Base-by-base conservation (phyloP, 2,888 invertebrate species). In the Trichopria drosophilae region DNA sequence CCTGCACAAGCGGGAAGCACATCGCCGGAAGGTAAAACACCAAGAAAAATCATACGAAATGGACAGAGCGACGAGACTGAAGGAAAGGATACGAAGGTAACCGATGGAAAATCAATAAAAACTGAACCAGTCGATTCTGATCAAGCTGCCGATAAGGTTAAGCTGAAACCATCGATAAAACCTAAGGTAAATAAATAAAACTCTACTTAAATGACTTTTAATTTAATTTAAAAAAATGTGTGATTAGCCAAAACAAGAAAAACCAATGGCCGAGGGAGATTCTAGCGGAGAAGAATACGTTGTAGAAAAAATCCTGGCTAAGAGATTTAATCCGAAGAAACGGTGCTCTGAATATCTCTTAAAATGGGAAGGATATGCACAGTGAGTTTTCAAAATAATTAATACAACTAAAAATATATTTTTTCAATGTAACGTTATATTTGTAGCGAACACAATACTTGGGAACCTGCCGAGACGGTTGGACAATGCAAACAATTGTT, bases 281-380 rank as follows among this genome's bases (percentile, higher is more conserved):
- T 57, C 64, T 2, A 70, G 68, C 12, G 69, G 82, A 9, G 82
- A 84, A 51, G 88, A 90, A 71, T 88, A 83, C 68, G 82, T 83
- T 1, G 88, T 91, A 1, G 91, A 91, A 72, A 89, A 88, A 77
- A 90, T 92, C 55, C 81, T 90, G 36, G 90, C 90, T 22, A 90
- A 90, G 75, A 80, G 91, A 32, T 90, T 86, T 73, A 91, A 90
- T 78, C 87, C 89, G 6, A 79, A 78, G 61, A 81, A 83, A 57
- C 87, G 87, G 71, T 85, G 85, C 64, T 86, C 87, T 60, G 91
- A 91, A 76, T 92, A 90, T 76, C 78, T 90, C 65, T 82, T 92
- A 40, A 92, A 91, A 74, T 92, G 91, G 91, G 89, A 90, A 69
- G 86, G 88, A 37, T 87, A 85, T 64, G 80, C 85, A 18, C 85